Base-by-base conservation (phyloP, 2,888 invertebrate species). In the Plagiodera versicolora region DNA sequence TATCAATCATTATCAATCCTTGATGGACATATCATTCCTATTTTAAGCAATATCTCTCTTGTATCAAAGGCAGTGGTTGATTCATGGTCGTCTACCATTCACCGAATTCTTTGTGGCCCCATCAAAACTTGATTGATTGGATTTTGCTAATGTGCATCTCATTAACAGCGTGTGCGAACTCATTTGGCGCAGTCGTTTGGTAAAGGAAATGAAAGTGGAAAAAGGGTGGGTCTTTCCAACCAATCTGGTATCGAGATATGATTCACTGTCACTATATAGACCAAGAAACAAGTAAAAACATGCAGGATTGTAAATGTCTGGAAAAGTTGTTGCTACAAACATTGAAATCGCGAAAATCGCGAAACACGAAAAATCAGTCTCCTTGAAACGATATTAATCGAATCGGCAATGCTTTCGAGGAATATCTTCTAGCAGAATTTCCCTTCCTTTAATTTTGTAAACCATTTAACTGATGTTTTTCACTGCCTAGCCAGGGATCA, bases 91-190 rank as follows among this genome's bases (percentile, higher is more conserved):
- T 78, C 9, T 46, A 19, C 54, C 54, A 54, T 19, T 72, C 74
- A 73, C 79, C 79, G 79, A 80, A 81, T 79, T 82, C 76, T 74
- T 76, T 75, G 48, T 75, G 80, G 82, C 81, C 80, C 79, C 83
- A 83, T 82, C 83, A 81, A 79, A 79, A 80, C 81, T 80, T 81
- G 81, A 80, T 80, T 79, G 80, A 82, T 76, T 72, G 72, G 72
- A 70, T 70, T 66, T 64, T 69, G 69, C 74, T 74, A 76, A 75
- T 74, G 74, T 72, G 71, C 73, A 73, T 74, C 73, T 75, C 74
- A 72, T 73, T 74, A 74, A 75, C 70, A 72, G 67, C 56, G 50
- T 20, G 52, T 30, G 53, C 57, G 46, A 58, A 61, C 45, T 64
- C 60, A 53, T 56, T 58, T 53, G 62, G 63, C 52, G 63, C 48